phyloP scores from a whole-genome alignment of 2,888 invertebrate genomes.

The Habroteleia sp. region DNA sequence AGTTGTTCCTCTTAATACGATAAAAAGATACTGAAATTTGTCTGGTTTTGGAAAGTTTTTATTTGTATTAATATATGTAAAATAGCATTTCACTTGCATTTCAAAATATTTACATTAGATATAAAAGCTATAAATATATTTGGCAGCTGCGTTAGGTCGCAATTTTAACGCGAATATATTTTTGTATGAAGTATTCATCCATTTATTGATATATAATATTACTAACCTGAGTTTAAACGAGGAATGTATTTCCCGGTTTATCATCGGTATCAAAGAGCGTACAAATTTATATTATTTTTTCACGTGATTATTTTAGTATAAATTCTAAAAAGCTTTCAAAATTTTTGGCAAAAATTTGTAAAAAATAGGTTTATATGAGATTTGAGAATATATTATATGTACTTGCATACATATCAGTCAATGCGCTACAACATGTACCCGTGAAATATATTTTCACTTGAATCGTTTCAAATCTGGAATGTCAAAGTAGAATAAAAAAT shows the following conservation, averaged over 20 bases:
- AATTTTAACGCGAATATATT: constrained; percentile 6
- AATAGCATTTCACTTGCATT: constrained; percentile 28
- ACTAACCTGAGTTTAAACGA: constrained; percentile 48
- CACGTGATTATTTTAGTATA: not conserved
- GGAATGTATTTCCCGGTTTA: constrained; percentile 44
- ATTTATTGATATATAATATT: constrained; percentile 8
- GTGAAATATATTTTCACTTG: not conserved
- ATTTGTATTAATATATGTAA: constrained; percentile 10
- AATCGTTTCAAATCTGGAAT: constrained; percentile 41
- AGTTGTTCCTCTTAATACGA: too few relatives aligned
- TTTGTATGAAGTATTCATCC: constrained; percentile 22
- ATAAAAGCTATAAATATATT: constrained; percentile 25
- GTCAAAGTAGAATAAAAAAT: too few relatives aligned
- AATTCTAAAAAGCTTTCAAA: constrained; percentile 34
- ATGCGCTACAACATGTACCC: constrained; percentile 15
- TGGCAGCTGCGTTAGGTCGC: constrained; percentile 20
- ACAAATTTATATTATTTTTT: constrained; percentile 4
- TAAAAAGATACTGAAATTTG: constrained; percentile 10
- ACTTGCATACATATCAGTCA: constrained; percentile 42
- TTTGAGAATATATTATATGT: constrained; percentile 34
- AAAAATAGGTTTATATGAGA: constrained; percentile 35
- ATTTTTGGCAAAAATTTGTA: constrained; percentile 27
- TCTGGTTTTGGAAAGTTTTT: constrained; percentile 8
- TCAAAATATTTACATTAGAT: constrained; percentile 33
- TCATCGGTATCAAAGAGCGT: too few relatives aligned